Evolutionary conservation across 2,797 vertebrate species (phyloP).

Genomic region (Anableps anableps): DNA sequence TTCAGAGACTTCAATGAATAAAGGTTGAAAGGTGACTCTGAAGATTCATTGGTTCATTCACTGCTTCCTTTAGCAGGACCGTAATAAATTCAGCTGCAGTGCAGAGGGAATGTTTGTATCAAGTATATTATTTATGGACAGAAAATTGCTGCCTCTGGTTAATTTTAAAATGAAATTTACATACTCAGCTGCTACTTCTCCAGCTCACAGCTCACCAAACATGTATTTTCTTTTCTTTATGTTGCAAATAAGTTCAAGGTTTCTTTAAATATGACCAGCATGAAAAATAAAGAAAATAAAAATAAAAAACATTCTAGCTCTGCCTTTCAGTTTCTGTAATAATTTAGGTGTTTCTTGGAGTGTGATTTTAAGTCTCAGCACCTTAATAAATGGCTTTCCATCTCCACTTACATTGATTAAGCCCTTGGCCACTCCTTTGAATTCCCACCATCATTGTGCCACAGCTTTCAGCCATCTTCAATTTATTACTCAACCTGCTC

Average conservation of each 20-base stretch:
- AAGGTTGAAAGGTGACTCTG: conserved; percentile 63
- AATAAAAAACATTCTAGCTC: background rate
- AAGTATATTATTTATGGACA: conserved; percentile 76
- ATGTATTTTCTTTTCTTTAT: conserved; percentile 19
- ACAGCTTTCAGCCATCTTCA: conserved; percentile 53
- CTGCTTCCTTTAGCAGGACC: conserved; percentile 57
- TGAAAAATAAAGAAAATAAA: background rate
- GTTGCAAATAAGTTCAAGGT: conserved; percentile 8
- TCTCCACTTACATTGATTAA: conserved; percentile 64
- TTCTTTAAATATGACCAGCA: conserved; percentile 16
- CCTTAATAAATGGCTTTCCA: conserved; percentile 57
- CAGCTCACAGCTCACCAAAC: conserved; percentile 32
- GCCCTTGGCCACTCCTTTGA: conserved; percentile 50
- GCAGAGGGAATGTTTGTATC: conserved; percentile 72
- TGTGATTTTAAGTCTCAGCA: conserved; percentile 51
- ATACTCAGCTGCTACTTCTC: conserved; percentile 42
- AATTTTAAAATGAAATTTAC: conserved; percentile 71
- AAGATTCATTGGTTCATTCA: conserved; percentile 70
- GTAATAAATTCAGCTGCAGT: conserved; percentile 74
- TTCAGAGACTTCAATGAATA: conserved; percentile 58
- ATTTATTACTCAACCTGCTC: conserved; percentile 56
- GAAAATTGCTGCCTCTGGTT: conserved; percentile 74
- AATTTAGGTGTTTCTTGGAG: conserved; percentile 47
- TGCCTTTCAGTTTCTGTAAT: conserved; percentile 26
- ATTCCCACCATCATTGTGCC: conserved; percentile 47